Conservation (phyloP, 1,140 invertebrate genomes). For the Patella vulgata region DNA sequence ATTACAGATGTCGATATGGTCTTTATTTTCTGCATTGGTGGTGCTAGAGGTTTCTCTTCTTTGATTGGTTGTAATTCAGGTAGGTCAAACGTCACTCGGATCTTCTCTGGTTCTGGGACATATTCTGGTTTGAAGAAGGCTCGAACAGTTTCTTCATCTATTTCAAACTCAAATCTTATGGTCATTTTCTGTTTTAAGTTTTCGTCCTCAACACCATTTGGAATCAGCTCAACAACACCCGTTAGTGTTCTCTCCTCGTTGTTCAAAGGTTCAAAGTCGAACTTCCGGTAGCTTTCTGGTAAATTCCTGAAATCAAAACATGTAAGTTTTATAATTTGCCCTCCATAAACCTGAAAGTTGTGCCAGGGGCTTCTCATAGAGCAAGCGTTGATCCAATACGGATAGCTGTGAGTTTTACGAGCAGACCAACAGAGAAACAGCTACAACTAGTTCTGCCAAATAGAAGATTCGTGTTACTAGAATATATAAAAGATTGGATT, state of each 20-base stretch:
- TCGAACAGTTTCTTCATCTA: slow-evolving; percentile 44
- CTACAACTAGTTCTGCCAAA: no score
- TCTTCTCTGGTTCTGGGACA: slow-evolving; percentile 45
- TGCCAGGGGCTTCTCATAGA: no score
- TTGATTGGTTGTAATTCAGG: neutral
- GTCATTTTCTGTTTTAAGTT: slow-evolving; percentile 36
- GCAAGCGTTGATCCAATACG: no score
- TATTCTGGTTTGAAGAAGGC: slow-evolving; percentile 50
- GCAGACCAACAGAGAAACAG: no score
- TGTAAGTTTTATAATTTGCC: no score
- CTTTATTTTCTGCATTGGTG: neutral
- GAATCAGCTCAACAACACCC: slow-evolving; percentile 43
- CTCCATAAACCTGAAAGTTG: no score
- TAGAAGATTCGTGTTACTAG: no score
- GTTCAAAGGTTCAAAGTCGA: slow-evolving; percentile 50
- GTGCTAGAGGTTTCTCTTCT: slow-evolving; percentile 2
- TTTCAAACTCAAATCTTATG: slow-evolving; percentile 40
- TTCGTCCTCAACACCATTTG: slow-evolving; percentile 35
- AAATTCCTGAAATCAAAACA: slow-evolving; percentile 44
- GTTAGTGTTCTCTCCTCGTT: slow-evolving; percentile 42
- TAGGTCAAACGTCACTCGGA: no score
- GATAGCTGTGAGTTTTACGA: no score
- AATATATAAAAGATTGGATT: no score
- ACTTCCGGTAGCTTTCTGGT: slow-evolving; percentile 52
- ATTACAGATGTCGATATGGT: slow-evolving; percentile 11